A percentile compares a stretch with the other conserved stretches of the same genome.
These are phyloP conservation scores for Glaucopsyche alexis DNA, from an alignment of 2,888 invertebrate genomes.

Conservation along the genomic window DNA sequence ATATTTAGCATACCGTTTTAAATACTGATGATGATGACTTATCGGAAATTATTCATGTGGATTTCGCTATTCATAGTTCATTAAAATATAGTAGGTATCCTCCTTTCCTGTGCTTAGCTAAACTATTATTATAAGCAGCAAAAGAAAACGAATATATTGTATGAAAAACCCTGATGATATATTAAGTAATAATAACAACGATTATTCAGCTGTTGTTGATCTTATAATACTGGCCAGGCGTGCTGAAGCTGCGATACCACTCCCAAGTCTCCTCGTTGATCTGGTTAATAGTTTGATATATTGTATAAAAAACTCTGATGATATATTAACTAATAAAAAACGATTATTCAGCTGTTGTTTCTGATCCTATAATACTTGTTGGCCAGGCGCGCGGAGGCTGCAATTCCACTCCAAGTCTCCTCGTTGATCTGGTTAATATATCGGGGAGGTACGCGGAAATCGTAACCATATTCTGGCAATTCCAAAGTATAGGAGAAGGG, in stretches of 20 bases:
- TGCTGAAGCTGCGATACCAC: constrained; percentile 54
- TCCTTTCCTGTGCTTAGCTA: no score
- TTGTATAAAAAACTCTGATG: no score
- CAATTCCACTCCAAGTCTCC: constrained; percentile 60
- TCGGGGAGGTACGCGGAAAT: constrained; percentile 51
- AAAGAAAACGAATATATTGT: no score
- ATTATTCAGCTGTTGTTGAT: constrained; percentile 33
- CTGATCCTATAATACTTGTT: constrained; percentile 44
- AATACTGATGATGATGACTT: no score
- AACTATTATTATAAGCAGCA: no score
- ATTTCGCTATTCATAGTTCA: no score
- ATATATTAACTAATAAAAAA: no score
- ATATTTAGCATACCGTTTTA: no score
- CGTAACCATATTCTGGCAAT: constrained; percentile 51
- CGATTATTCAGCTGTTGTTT: constrained; percentile 33
- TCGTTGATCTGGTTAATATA: constrained; percentile 54
- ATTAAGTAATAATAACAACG: no score
- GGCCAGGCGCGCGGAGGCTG: constrained; percentile 51
- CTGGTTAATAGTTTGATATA: constrained; percentile 47
- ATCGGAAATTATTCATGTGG: no score
- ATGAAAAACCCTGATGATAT: no score
- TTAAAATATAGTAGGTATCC: no score
- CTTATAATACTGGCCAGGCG: constrained; percentile 49
- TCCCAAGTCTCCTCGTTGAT: constrained; percentile 60
- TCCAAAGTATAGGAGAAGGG: constrained; percentile 60